Evolutionary conservation across 2,888 invertebrate genomes (phyloP).

Genomic region (Meandrusa payeni): DNA sequence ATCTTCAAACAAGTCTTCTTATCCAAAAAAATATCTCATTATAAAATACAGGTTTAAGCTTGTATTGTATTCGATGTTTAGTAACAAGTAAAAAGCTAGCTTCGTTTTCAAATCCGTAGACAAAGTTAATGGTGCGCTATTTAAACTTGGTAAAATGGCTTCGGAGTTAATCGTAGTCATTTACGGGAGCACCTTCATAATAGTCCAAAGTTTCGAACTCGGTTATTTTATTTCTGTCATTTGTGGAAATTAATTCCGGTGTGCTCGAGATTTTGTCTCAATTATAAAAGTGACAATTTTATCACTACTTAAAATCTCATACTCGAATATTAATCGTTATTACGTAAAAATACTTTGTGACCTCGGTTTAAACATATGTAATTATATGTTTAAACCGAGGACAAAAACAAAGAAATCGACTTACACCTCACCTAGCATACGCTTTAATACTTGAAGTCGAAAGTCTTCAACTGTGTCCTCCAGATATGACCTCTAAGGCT

Average conservation of each 20-base stretch:
- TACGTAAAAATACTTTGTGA: too few species aligned
- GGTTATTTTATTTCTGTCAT: conserved; percentile 24
- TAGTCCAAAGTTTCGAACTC: conserved; percentile 28
- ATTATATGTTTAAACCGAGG: too few species aligned
- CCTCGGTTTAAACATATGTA: too few species aligned
- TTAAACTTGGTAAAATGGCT: conserved; percentile 70
- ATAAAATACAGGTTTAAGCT: neutral
- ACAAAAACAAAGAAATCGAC: too few species aligned
- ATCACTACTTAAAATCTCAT: neutral
- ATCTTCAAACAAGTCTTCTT: too few species aligned
- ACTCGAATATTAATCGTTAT: too few species aligned
- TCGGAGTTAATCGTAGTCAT: conserved; percentile 70
- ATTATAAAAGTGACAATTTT: neutral
- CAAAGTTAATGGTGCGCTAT: conserved; percentile 57
- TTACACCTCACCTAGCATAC: too few species aligned
- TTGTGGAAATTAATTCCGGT: conserved; percentile 23
- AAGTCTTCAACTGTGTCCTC: too few species aligned
- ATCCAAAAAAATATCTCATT: too few species aligned
- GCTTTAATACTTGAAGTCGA: too few species aligned
- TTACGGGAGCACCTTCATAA: conserved; percentile 55
- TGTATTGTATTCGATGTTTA: conserved; percentile 19
- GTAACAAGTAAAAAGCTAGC: conserved; percentile 56
- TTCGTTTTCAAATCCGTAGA: conserved; percentile 56
- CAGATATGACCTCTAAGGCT: too few species aligned
- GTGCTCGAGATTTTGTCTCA: conserved; percentile 18